Evolutionary conservation across 1,140 invertebrate species (phyloP).

Genomic region (Drosophila lowei): DNA sequence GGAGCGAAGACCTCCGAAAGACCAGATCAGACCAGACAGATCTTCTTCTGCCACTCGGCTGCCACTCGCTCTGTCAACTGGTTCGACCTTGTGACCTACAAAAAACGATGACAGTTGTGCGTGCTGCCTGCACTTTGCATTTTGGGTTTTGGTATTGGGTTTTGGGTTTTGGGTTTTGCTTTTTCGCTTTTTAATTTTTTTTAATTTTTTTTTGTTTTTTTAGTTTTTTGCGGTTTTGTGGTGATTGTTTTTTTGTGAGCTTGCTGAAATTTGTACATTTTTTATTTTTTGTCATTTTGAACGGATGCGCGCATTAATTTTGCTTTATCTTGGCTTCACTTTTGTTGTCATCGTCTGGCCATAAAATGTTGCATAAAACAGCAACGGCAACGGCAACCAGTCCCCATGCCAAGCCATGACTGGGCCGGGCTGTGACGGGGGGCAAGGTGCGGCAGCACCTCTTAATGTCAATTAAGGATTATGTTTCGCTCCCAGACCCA

Average conservation of each 20-base stretch:
- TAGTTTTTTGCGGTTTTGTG: slow-evolving; percentile 1
- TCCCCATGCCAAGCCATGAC: not conserved
- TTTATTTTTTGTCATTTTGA: slow-evolving; percentile 23
- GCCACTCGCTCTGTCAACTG: slow-evolving; percentile 27
- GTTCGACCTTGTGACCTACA: slow-evolving; percentile 66
- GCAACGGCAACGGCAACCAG: slow-evolving; percentile 7
- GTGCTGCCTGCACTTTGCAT: slow-evolving; percentile 42
- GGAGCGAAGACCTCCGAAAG: too few species aligned
- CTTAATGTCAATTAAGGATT: slow-evolving; percentile 53
- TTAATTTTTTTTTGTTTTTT: slow-evolving; percentile 13
- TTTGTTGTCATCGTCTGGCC: slow-evolving; percentile 3
- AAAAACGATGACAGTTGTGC: slow-evolving; percentile 43
- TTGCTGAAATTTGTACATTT: slow-evolving; percentile 25
- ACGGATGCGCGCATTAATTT: slow-evolving; percentile 49
- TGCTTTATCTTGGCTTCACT: slow-evolving; percentile 31
- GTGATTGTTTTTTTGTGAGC: slow-evolving; percentile 11
- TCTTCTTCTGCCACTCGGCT: not conserved
- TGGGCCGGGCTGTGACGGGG: not conserved
- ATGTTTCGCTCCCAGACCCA: slow-evolving; percentile 33
- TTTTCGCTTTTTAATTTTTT: slow-evolving; percentile 12
- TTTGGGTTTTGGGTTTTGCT: slow-evolving; percentile 15
- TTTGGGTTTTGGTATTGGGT: slow-evolving; percentile 25
- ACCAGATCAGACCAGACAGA: not conserved
- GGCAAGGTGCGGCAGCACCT: slow-evolving; percentile 28
- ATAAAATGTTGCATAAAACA: slow-evolving; percentile 21